A percentile compares a stretch with the other conserved stretches of the same genome.
phyloP scores from a whole-genome alignment of 2,888 invertebrate species.

The Netelia inedita region DNA sequence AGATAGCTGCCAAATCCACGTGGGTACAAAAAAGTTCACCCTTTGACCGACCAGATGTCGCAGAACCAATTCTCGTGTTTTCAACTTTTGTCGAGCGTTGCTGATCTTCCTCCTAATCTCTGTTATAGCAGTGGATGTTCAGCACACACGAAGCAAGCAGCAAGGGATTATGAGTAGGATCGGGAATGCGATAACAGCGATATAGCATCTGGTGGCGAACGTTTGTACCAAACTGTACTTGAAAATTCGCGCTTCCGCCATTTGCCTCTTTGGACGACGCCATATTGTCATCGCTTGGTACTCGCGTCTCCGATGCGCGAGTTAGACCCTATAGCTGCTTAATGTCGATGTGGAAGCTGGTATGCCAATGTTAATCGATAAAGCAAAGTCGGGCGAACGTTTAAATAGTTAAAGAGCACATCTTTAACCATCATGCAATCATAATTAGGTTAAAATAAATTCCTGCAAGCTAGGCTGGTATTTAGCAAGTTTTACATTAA shows the following conservation, averaged over 20 bases:
- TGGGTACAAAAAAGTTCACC: no score
- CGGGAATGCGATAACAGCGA: not conserved
- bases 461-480: no score
- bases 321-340: not conserved
- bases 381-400: conserved; percentile 23
- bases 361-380: conserved; percentile 39
- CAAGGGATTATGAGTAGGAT: not conserved
- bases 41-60: no score
- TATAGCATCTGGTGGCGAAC: not conserved
- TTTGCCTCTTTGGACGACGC: no score
- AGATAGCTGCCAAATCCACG: no score
- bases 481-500: no score
- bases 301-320: not conserved
- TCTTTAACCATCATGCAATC: conserved; percentile 7
- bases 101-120: no score
- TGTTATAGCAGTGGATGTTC: not conserved
- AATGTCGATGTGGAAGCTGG: conserved; percentile 51
- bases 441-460: not conserved
- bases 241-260: no score
- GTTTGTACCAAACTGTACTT: not conserved
- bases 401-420: conserved; percentile 24
- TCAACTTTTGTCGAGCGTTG: no score
- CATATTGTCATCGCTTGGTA: no score
- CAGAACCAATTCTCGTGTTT: no score
- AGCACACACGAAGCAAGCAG: not conserved